Conservation (phyloP, 2,113 vertebrate genomes). For the Telmatochromis sp. region DNA sequence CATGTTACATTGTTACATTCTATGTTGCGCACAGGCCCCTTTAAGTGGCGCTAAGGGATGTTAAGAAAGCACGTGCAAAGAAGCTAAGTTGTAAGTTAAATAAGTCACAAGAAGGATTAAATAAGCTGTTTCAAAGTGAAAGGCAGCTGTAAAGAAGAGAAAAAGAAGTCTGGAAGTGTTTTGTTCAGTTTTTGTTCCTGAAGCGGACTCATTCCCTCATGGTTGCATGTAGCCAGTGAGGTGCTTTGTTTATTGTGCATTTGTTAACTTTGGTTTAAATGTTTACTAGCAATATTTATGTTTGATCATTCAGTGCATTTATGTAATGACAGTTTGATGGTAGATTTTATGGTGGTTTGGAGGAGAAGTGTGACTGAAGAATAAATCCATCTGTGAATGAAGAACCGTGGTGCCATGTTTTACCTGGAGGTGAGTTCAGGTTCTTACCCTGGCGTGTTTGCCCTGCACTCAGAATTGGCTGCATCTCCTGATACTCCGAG, state of each 20-base stretch:
- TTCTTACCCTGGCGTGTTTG: not conserved
- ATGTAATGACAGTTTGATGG: not conserved
- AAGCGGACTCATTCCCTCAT: not conserved
- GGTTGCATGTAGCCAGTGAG: not conserved
- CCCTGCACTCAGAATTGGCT: constrained; percentile 50
- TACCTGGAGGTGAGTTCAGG: not conserved
- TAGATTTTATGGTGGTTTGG: not conserved
- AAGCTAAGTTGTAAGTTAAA: not conserved
- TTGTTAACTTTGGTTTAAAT: not conserved
- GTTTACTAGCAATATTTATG: not conserved
- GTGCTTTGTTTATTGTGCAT: not conserved
- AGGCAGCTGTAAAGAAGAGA: not conserved
- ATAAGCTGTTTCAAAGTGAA: not conserved
- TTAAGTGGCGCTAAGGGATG: not conserved
- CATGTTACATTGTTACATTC: not conserved
- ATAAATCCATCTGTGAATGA: not conserved
- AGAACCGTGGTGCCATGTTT: not conserved
- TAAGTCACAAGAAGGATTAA: not conserved
- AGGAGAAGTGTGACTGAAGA: not conserved
- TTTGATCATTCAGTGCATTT: not conserved
- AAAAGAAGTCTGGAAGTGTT: not conserved
- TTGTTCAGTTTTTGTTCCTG: not conserved
- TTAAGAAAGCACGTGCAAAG: not conserved
- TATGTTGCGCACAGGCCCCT: not conserved
- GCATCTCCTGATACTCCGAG: constrained; percentile 83